Evolutionary conservation across 2,888 invertebrate genomes (phyloP).

Genomic region (Cenopis cana): DNA sequence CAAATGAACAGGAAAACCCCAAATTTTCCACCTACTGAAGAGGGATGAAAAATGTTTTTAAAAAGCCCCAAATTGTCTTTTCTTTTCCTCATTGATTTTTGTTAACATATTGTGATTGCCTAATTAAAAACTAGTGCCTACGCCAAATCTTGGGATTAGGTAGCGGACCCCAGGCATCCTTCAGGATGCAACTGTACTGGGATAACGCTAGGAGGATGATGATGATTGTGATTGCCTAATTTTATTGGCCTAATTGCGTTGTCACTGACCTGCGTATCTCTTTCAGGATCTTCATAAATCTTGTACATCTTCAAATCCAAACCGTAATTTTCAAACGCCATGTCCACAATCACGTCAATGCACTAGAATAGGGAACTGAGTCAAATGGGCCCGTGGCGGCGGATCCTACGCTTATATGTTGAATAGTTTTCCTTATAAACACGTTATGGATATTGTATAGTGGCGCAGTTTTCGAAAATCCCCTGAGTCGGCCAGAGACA

Average conservation of each 20-base stretch:
- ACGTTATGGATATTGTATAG: conserved; percentile 23
- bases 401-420: conserved; percentile 17
- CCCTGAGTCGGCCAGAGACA: conserved; percentile 25
- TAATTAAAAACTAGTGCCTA: too few relatives aligned
- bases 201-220: too few relatives aligned
- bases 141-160: too few relatives aligned
- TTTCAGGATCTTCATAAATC: conserved; percentile 21
- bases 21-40: too few relatives aligned
- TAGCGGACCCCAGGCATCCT: too few relatives aligned
- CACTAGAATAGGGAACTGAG: conserved; percentile 1
- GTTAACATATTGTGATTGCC: too few relatives aligned
- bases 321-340: conserved; percentile 35
- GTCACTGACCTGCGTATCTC: conserved; percentile 4
- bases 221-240: too few relatives aligned
- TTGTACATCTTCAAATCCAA: conserved; percentile 33
- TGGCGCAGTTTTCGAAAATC: conserved; percentile 22
- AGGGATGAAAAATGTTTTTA: too few relatives aligned
- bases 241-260: background rate
- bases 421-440: conserved; percentile 34
- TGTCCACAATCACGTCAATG: background rate
- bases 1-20: too few relatives aligned
- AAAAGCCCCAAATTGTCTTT: too few relatives aligned
- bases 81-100: too few relatives aligned
- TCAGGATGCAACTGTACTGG: too few relatives aligned
- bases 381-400: conserved; percentile 16